Percentiles rank a stretch among this genome's conserved stretches.
These are phyloP conservation scores for western clawed frog (Xenopus tropicalis) DNA, from an alignment of 2,113 vertebrate genomes.

Conservation along the genomic window DNA sequence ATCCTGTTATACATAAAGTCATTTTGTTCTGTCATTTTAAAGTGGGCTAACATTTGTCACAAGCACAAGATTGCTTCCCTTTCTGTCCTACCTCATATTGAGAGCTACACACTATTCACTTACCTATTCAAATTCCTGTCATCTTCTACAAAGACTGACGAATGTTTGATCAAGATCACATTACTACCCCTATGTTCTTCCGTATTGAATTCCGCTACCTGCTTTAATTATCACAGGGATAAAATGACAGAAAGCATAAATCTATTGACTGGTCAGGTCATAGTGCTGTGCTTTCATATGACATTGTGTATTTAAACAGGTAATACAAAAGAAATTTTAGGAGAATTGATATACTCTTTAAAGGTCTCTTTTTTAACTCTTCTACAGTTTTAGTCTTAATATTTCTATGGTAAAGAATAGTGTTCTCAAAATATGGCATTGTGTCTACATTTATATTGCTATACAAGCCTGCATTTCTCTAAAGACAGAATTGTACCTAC, in stretches of 20 bases:
- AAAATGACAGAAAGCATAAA: conserved; percentile 71
- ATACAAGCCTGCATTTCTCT: too few relatives aligned
- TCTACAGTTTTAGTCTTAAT: too few relatives aligned
- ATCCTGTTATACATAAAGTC: conserved; percentile 49
- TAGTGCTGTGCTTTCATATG: conserved; percentile 25
- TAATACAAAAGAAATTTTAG: too few relatives aligned
- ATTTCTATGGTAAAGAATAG: too few relatives aligned
- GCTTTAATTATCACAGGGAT: conserved; percentile 62
- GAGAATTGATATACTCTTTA: too few relatives aligned
- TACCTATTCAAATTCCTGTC: conserved; percentile 64
- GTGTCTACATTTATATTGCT: too few relatives aligned
- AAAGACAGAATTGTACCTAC: too few relatives aligned
- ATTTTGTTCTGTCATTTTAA: conserved; percentile 63
- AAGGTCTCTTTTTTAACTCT: too few relatives aligned
- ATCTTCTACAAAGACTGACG: conserved; percentile 65
- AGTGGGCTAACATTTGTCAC: conserved; percentile 62
- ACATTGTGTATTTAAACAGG: too few relatives aligned
- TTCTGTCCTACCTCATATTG: conserved; percentile 55
- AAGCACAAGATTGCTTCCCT: conserved; percentile 44
- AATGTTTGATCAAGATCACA: conserved; percentile 65
- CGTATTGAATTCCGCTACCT: conserved; percentile 56
- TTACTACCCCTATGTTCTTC: conserved; percentile 51
- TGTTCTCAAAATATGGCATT: too few relatives aligned
- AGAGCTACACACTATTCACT: conserved; percentile 54
- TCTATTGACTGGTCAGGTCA: conserved; percentile 55